Evolutionary conservation across 1,140 invertebrate genomes (phyloP).

Genomic region (Bombus cullumanus): DNA sequence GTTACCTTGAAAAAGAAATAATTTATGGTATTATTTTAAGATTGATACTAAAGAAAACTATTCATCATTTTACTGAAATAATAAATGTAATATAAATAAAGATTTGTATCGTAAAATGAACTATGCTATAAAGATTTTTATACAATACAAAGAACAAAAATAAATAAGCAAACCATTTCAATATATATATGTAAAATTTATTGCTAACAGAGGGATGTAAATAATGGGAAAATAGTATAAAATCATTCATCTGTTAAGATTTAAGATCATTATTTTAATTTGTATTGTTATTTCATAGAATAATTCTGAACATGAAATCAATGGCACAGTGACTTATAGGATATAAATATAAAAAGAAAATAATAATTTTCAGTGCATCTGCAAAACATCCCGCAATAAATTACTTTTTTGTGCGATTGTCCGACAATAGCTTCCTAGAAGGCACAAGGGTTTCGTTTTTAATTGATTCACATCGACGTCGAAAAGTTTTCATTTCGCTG

Average conservation of each 20-base stretch:
- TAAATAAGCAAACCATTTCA: not conserved
- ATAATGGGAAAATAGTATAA: not conserved
- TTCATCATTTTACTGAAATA: not conserved
- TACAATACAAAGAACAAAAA: not conserved
- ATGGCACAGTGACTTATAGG: constrained; percentile 46
- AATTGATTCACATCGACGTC: not conserved
- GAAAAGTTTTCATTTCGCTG: constrained; percentile 3
- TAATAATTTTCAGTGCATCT: constrained; percentile 28
- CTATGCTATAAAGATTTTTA: constrained; percentile 1
- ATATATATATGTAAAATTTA: not conserved
- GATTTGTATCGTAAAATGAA: not conserved
- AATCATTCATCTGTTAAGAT: not conserved
- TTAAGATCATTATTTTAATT: constrained; percentile 21
- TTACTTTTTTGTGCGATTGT: constrained; percentile 38
- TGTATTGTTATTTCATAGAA: constrained; percentile 20
- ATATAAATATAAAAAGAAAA: constrained; percentile 49
- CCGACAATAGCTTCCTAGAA: constrained; percentile 5
- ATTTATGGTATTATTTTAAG: not conserved
- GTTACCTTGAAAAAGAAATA: constrained; percentile 42
- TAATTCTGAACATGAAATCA: constrained; percentile 40
- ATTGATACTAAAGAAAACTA: not conserved
- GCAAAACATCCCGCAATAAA: constrained; percentile 34
- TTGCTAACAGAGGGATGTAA: not conserved
- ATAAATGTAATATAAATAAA: not conserved
- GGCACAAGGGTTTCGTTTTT: constrained; percentile 7